Evolutionary conservation across 1,140 invertebrate species (phyloP), one percentile per base, ranked within the genome.

Genomic region (Homarus americanus): DNA sequence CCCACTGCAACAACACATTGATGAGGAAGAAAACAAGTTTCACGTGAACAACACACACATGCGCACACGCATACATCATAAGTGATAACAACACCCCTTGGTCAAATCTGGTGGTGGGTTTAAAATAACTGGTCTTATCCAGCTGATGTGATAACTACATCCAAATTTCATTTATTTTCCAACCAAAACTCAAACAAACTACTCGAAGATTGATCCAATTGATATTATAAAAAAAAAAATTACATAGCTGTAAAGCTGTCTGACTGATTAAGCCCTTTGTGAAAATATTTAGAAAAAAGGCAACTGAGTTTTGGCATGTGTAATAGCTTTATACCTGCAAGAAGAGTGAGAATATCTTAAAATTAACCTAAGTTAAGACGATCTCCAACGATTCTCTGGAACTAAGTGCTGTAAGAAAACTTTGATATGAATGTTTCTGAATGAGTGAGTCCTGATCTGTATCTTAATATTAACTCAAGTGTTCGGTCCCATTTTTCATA

Each of bases 381-480:
- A 32, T 32, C 63, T 69, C 63, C 63, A 69, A 69, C 63, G 32
- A 69, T 69, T 69, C 63, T 69, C 63, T 32, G 63, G 63, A 63
- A 53, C 28, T 24, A 58, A 63, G 28, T 34, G 28, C 36, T 40
- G 73, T 38, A 44, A 44, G 73, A 76, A 40, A 76, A 76, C 24
- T 15, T 76, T 36, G 3, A 76, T 76, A 69, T 69, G 5, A 69
- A 32, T 10, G 9, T 32, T 69, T 32, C 24, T 32, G 28, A 69
- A 32, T 32, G n/a, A 69, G 28, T 7, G 0, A 24, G 63, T 32
- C 44, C 44, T 69, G 7, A 15, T 63, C 7, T 58, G 28, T 69
- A 2, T 69, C 63, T 69, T 69, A 32, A 28, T 32, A 69, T 2
- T 20, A 69, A 69, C 32, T 69, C 32, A 69, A 32, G 5, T 4